Percentiles rank a stretch among this genome's conserved stretches.
These are phyloP conservation scores for Macrostomum lignano DNA, from an alignment of 1,140 invertebrate species.

Conservation along the genomic window DNA sequence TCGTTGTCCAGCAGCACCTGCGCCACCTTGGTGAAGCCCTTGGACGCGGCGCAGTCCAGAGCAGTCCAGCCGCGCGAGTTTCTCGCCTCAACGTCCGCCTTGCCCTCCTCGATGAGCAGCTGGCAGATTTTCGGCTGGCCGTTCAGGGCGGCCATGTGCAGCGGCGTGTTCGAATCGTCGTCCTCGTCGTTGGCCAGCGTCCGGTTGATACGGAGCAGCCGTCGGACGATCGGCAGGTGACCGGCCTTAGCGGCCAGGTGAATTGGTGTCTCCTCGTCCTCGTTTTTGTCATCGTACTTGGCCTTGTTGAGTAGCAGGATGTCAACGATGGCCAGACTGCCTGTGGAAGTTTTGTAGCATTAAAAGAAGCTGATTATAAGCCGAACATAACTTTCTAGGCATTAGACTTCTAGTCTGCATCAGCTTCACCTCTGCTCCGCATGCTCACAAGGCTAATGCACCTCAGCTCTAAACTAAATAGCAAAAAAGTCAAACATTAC, in stretches of 20 bases:
- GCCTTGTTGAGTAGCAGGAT: slow-evolving; percentile 23
- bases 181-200: slow-evolving; percentile 33
- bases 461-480: slow-evolving; percentile 11
- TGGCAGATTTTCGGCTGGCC: slow-evolving; percentile 23
- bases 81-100: slow-evolving; percentile 28
- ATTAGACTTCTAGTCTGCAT: too few species aligned
- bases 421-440: too few species aligned
- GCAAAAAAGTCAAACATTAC: slow-evolving; percentile 1
- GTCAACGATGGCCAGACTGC: too few species aligned
- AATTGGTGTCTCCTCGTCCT: slow-evolving; percentile 30
- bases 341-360: too few species aligned
- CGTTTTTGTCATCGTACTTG: slow-evolving; percentile 27
- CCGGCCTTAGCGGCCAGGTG: slow-evolving; percentile 29
- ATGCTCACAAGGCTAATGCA: too few species aligned
- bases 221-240: slow-evolving; percentile 25
- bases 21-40: slow-evolving; percentile 24
- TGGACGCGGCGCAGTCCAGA: slow-evolving; percentile 30
- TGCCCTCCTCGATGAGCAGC: slow-evolving; percentile 21
- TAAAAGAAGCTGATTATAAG: slow-evolving; percentile 12
- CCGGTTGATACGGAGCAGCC: too few species aligned
- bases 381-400: too few species aligned
- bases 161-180: slow-evolving; percentile 35
- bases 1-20: slow-evolving; percentile 25
- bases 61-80: slow-evolving; percentile 30
- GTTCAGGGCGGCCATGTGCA: slow-evolving; percentile 26